A percentile compares a stretch with the other conserved stretches of the same genome.
phyloP scores from a whole-genome alignment of 2,797 vertebrate species.

The Hoplostethus atlanticus region DNA sequence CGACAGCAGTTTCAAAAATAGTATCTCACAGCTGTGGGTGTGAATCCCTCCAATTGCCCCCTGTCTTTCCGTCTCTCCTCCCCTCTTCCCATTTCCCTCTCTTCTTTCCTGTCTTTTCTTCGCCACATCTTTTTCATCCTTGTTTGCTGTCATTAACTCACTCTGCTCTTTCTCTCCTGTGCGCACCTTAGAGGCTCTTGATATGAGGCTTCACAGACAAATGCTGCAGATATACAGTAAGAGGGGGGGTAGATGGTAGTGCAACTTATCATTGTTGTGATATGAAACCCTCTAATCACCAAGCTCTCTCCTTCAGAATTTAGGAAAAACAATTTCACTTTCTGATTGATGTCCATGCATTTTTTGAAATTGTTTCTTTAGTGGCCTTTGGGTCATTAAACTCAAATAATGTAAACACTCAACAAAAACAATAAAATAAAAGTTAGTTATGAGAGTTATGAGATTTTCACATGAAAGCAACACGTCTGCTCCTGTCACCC shows the following conservation, averaged over 20 bases:
- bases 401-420: background rate
- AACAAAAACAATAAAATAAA: background rate
- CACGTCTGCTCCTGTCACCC: too few relatives aligned
- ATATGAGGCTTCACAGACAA: conserved; percentile 17
- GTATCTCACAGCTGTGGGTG: background rate
- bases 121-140: conserved; percentile 11
- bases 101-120: background rate
- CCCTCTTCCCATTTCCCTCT: background rate
- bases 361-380: background rate
- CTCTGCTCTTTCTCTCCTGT: background rate
- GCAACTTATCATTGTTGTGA: background rate
- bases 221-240: conserved; percentile 1
- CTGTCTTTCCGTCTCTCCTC: background rate
- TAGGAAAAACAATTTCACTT: conserved; percentile 14
- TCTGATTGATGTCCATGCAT: conserved; percentile 15
- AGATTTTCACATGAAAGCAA: too few relatives aligned
- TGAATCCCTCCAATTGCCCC: background rate
- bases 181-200: background rate
- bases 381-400: background rate
- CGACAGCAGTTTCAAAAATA: conserved; percentile 22
- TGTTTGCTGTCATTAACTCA: conserved; percentile 1
- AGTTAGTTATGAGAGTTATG: too few relatives aligned
- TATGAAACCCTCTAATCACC: background rate
- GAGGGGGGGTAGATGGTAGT: background rate
- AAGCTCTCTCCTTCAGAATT: conserved; percentile 16